Conservation (phyloP, 2,113 vertebrate species). For the Garra rufa region DNA sequence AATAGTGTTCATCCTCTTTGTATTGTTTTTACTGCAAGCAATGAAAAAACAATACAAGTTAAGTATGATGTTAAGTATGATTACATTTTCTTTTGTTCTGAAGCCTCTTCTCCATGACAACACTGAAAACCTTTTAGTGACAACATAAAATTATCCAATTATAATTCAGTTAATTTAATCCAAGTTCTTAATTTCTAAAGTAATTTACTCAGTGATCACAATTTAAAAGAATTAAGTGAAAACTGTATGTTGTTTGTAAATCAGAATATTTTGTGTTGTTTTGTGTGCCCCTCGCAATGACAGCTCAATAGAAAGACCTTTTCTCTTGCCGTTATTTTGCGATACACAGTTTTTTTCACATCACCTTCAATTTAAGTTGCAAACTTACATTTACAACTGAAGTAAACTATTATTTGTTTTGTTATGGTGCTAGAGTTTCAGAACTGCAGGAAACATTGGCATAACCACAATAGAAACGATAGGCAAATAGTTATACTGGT, state of each 20-base stretch:
- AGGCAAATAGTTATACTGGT: not conserved
- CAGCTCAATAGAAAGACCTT: not conserved
- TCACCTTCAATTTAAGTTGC: not conserved
- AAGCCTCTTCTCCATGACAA: not conserved
- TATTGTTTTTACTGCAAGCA: not conserved
- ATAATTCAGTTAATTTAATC: not conserved
- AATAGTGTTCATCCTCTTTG: not conserved
- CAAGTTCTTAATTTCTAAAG: not conserved
- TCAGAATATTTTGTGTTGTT: not conserved
- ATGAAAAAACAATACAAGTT: not conserved
- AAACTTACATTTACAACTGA: not conserved
- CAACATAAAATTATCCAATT: not conserved
- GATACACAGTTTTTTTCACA: not conserved
- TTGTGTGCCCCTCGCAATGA: not conserved
- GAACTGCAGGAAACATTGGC: not conserved
- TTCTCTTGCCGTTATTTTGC: not conserved
- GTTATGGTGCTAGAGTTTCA: not conserved
- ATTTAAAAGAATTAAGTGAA: not conserved
- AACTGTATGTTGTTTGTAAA: not conserved
- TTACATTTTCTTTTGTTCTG: not conserved
- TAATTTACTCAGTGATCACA: not conserved
- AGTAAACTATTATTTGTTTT: not conserved
- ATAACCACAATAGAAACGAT: conserved; percentile 8
- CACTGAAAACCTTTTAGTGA: not conserved
- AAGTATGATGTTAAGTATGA: not conserved